Evolutionary conservation across 2,888 invertebrate genomes (phyloP), one percentile per base, ranked within the genome.

Genomic region (Perizoma flavofasciatum): DNA sequence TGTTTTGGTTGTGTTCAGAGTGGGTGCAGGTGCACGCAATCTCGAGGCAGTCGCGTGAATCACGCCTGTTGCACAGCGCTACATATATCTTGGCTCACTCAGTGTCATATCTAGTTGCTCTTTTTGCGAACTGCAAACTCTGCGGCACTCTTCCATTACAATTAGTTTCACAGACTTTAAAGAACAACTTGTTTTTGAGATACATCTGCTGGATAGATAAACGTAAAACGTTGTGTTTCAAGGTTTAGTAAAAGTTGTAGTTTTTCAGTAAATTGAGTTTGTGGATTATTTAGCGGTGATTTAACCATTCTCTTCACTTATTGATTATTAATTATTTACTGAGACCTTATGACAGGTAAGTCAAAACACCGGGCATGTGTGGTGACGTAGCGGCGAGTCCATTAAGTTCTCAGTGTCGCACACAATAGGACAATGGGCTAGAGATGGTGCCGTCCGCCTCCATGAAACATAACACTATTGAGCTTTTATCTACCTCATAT

Each of bases 321-420:
- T 41, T n/a, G n/a, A 4, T 5, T 0, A n/a, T 9, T 2, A 44
- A 22, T 22, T 45, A 34, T 8, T 33, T 34, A 39, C 8, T 49
- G 40, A 34, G 10, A 37, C 37, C 41, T 41, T 5, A 57, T 41
- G 35, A 46, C 37, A 37, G 44, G 11, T 52, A 47, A 44, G 9
- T 34, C 9, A 54, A n/a, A 51, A 46, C 57, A 49, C 33, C 47
- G 49, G 48, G 45, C 6, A 55, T 63, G 61, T 64, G 65, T 54
- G 52, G 57, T 61, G 71, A 74, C 69, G 71, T 67, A 22, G 22
- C 22, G 70, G 70, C 73, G 70, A 77, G 80, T 87, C 90, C 90
- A 91, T 91, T 91, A 91, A 80, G 83, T 79, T 83, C 85, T 89
- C 88, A 84, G 78, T 86, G 80, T 85, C 87, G 80, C 81, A 82